Evolutionary conservation across 2,113 vertebrate genomes (phyloP).

Genomic region (Etheostoma cragini): DNA sequence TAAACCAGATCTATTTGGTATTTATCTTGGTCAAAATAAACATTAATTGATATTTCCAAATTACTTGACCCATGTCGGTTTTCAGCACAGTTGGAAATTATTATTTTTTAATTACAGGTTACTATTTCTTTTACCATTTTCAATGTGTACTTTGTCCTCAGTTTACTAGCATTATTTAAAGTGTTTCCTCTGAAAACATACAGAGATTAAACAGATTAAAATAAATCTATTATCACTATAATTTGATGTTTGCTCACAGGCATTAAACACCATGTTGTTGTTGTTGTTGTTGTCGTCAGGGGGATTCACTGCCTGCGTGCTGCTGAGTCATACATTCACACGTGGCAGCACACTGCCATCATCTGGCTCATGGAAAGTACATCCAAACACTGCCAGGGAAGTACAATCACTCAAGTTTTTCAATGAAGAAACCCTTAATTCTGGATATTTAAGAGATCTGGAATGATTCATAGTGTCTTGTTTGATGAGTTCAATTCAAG

Average conservation of each 20-base stretch:
- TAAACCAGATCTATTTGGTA: not conserved
- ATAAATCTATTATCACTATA: slow-evolving; percentile 46
- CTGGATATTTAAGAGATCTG: not conserved
- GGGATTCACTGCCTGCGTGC: not conserved
- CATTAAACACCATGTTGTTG: slow-evolving; percentile 28
- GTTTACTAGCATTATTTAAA: slow-evolving; percentile 18
- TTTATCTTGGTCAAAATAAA: not conserved
- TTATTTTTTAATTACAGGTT: no score
- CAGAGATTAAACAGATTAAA: slow-evolving; percentile 49
- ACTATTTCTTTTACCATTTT: slow-evolving; percentile 12
- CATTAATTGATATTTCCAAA: slow-evolving; percentile 9
- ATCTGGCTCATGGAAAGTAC: slow-evolving; percentile 40
- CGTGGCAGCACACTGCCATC: slow-evolving; percentile 72
- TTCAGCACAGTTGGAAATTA: slow-evolving; percentile 9
- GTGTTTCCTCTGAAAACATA: not conserved
- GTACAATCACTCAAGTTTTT: not conserved
- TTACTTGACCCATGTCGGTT: slow-evolving; percentile 9
- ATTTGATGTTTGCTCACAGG: slow-evolving; percentile 37
- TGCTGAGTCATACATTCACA: slow-evolving; percentile 30
- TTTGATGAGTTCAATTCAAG: not conserved
- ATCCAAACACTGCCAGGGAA: not conserved
- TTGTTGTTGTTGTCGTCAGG: slow-evolving; percentile 21
- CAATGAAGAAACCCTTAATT: not conserved
- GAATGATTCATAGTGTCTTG: not conserved
- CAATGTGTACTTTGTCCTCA: not conserved